Evolutionary conservation across 2,797 vertebrate genomes (phyloP).

Genomic region (Crenuchus spilurus): DNA sequence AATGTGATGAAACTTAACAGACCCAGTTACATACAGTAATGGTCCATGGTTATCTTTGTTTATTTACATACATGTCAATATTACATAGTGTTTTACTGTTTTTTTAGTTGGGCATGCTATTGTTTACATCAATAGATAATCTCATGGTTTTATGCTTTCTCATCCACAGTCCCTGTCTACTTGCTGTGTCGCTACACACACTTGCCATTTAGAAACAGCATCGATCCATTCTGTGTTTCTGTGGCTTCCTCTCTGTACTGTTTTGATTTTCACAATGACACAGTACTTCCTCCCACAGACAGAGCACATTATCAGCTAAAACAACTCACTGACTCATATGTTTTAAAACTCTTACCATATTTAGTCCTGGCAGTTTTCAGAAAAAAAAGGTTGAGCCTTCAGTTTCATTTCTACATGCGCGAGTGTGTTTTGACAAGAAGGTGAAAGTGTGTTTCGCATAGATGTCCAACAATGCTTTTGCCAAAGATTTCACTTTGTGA

Average conservation of each 20-base stretch:
- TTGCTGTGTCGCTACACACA: not conserved
- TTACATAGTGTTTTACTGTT: no score
- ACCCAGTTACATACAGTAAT: no score
- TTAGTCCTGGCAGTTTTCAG: conserved; percentile 29
- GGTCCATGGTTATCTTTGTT: no score
- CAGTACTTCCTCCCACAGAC: conserved; percentile 44
- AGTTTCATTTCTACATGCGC: conserved; percentile 11
- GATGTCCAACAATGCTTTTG: not conserved
- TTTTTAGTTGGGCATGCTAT: no score
- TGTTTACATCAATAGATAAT: no score
- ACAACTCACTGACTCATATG: conserved; percentile 31
- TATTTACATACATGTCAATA: no score
- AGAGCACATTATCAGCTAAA: conserved; percentile 39
- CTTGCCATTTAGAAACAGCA: not conserved
- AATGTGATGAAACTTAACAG: not conserved
- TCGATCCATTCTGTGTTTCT: not conserved
- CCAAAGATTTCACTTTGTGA: not conserved
- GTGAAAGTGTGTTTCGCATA: not conserved
- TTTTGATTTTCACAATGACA: not conserved
- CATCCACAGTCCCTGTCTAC: not conserved
- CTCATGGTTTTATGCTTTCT: not conserved
- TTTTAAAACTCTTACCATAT: conserved; percentile 44
- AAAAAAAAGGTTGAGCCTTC: conserved; percentile 7
- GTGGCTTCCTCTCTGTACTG: not conserved
- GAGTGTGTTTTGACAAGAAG: conserved; percentile 19